phyloP scores from a whole-genome alignment of 2,113 vertebrate genomes.

The Todiramphus chloris region DNA sequence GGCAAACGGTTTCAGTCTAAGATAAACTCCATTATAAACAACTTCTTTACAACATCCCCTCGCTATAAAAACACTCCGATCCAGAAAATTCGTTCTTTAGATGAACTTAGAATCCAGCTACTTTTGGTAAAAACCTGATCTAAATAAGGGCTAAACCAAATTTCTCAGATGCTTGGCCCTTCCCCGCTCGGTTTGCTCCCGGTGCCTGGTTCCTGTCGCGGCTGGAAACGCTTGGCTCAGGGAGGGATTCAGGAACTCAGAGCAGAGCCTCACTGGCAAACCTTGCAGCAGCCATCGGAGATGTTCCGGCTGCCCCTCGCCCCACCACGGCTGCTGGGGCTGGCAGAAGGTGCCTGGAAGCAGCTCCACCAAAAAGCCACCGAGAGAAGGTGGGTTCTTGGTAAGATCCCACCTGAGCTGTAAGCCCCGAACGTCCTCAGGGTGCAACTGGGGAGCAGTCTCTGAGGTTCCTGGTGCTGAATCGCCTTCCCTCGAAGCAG shows the following conservation, averaged over 20 bases:
- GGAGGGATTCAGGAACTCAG: background rate
- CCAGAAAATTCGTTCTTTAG: slow-evolving; percentile 75
- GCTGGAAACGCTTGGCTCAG: background rate
- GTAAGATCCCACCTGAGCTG: background rate
- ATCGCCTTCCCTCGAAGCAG: background rate
- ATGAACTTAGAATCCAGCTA: slow-evolving; percentile 64
- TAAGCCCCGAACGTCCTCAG: background rate
- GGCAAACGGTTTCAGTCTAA: slow-evolving; percentile 49
- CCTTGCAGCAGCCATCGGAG: background rate
- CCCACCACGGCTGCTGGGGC: background rate
- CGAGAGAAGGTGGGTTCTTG: background rate
- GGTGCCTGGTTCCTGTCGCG: accelerated
- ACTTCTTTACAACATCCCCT: slow-evolving; percentile 73
- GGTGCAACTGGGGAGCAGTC: accelerated
- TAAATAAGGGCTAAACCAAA: background rate
- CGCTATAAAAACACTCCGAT: slow-evolving; percentile 63
- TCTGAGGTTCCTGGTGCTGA: background rate
- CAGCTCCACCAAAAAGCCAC: background rate
- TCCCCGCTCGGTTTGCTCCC: background rate
- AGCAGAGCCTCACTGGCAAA: background rate
- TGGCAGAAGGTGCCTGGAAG: background rate
- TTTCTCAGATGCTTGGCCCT: background rate
- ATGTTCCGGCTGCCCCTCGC: background rate
- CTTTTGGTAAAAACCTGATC: slow-evolving; percentile 41
- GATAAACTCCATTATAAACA: slow-evolving; percentile 76